Percentiles rank a stretch among this genome's conserved stretches.
Evolutionary conservation across 2,888 invertebrate species (phyloP).

Genomic region (Nematopogon swammerdamellus): DNA sequence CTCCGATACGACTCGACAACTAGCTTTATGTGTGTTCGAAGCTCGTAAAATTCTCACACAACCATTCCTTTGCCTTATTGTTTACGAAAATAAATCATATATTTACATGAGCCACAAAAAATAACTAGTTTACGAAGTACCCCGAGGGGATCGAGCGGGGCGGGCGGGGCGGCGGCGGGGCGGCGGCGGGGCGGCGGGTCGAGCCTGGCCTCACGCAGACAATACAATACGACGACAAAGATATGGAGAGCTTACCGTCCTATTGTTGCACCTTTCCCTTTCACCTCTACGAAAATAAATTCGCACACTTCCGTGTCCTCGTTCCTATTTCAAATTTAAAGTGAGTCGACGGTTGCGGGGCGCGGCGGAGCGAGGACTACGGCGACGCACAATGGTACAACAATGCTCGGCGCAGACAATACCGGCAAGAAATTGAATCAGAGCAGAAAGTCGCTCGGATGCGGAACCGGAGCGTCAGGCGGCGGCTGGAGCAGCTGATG

Average conservation of each 20-base stretch:
- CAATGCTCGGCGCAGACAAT: background rate
- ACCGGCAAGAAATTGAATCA: background rate
- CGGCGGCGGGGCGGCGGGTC: no score
- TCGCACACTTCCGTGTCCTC: background rate
- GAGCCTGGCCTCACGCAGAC: background rate
- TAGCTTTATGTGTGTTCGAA: background rate
- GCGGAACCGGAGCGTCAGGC: background rate
- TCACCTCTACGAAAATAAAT: background rate
- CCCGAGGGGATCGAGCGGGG: no score
- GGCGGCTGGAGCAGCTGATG: slow-evolving; percentile 10
- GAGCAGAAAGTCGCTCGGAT: background rate
- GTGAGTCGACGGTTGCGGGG: background rate
- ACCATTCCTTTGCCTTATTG: slow-evolving; percentile 27
- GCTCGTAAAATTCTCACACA: slow-evolving; percentile 51
- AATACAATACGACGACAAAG: background rate
- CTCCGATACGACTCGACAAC: background rate
- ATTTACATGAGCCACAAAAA: slow-evolving; percentile 31
- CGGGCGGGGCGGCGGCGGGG: no score
- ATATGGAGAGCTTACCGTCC: background rate
- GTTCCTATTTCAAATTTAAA: background rate
- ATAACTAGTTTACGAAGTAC: slow-evolving; percentile 23
- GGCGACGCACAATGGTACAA: background rate
- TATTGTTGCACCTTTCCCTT: background rate
- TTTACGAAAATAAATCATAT: slow-evolving; percentile 49
- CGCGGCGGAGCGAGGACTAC: background rate